A percentile compares a stretch with the other conserved stretches of the same genome.
These are phyloP conservation scores for Trididemnum miniatum DNA, from an alignment of 23 tunicate genomes.

Conservation along the genomic window DNA sequence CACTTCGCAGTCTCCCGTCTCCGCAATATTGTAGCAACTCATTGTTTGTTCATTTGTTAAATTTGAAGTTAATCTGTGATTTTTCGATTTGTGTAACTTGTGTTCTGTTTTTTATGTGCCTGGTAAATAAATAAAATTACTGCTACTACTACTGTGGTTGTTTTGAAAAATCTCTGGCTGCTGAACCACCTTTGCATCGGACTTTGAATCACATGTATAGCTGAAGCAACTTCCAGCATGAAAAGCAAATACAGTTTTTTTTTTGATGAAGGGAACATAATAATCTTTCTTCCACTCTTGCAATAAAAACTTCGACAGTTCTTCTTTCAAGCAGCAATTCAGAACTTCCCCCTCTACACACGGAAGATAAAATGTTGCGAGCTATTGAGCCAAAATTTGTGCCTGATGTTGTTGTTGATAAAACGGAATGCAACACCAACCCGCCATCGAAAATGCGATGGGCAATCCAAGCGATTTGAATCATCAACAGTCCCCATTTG, in stretches of 20 bases:
- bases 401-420: neutral
- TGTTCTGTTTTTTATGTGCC: too few species aligned
- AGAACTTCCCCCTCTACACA: neutral
- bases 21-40: too few species aligned
- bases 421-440: neutral
- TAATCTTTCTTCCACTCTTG: neutral
- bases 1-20: too few species aligned
- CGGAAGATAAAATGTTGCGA: neutral
- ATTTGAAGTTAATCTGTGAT: too few species aligned
- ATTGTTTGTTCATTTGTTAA: too few species aligned
- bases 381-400: neutral
- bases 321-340: neutral
- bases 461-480: neutral
- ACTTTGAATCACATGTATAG: neutral
- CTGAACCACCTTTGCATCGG: neutral
- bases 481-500: neutral
- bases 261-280: neutral
- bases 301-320: neutral
- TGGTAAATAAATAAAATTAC: too few species aligned
- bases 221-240: neutral
- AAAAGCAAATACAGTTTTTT: neutral
- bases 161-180: neutral
- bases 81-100: too few species aligned
- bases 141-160: too few species aligned
- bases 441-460: neutral